Percentiles rank a stretch among this genome's conserved stretches.
Evolutionary conservation across 2,797 vertebrate species (phyloP).

Genomic region (Macroramphosus scolopax): DNA sequence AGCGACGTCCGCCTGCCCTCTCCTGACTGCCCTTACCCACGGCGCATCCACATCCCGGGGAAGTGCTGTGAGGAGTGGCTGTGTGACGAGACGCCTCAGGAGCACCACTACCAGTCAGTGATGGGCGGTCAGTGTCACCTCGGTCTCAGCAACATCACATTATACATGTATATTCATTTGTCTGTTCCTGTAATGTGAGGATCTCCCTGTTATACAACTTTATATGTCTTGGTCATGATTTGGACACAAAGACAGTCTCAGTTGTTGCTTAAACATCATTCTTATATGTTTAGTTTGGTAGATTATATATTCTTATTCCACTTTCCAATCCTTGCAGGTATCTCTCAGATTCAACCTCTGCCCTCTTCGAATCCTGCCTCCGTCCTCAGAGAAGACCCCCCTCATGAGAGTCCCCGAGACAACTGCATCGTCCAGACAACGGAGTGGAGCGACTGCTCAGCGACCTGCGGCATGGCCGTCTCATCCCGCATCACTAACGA

Average conservation of each 20-base stretch:
- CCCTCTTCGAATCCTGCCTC: slow-evolving; percentile 22
- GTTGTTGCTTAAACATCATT: neutral
- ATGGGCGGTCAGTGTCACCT: slow-evolving; percentile 64
- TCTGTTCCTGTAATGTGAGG: neutral
- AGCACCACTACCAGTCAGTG: slow-evolving; percentile 54
- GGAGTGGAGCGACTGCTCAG: slow-evolving; percentile 99
- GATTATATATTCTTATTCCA: no score
- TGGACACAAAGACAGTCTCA: no score
- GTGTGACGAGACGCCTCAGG: slow-evolving; percentile 60
- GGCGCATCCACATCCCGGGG: slow-evolving; percentile 56
- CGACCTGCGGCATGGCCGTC: slow-evolving; percentile 96
- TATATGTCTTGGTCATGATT: no score
- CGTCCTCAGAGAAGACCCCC: slow-evolving; percentile 63
- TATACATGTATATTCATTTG: neutral
- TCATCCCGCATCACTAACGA: slow-evolving; percentile 98
- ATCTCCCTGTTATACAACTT: no score
- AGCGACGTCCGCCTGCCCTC: slow-evolving; percentile 64
- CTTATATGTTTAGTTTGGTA: no score
- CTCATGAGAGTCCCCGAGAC: slow-evolving; percentile 76
- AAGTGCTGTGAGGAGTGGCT: slow-evolving; percentile 81
- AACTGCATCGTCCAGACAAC: slow-evolving; percentile 99
- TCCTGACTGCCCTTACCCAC: slow-evolving; percentile 70
- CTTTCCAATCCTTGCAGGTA: slow-evolving; percentile 16
- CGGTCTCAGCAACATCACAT: neutral
- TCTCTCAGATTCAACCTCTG: slow-evolving; percentile 40